Conservation (phyloP, 2,888 invertebrate species). For the Polydesmus complanatus region DNA sequence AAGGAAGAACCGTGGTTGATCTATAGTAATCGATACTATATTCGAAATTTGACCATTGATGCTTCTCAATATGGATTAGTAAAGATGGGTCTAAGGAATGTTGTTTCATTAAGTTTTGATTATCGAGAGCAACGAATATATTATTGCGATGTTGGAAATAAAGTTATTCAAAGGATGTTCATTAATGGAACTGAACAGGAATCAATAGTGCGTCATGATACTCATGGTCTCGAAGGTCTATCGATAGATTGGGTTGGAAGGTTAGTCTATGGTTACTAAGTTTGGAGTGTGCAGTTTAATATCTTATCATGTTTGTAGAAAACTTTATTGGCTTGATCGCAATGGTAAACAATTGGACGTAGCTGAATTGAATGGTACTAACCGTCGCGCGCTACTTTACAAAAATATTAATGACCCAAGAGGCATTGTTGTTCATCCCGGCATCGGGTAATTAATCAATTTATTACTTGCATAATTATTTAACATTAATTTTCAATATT, state of each 20-base stretch:
- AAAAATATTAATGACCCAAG: conserved; percentile 78
- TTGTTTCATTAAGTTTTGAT: conserved; percentile 91
- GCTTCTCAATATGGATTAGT: conserved; percentile 63
- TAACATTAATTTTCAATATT: not conserved
- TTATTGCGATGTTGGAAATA: conserved; percentile 90
- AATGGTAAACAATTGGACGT: conserved; percentile 92
- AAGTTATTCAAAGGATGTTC: conserved; percentile 67
- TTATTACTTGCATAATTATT: not conserved
- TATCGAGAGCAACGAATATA: conserved; percentile 70
- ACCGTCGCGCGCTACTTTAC: conserved; percentile 69
- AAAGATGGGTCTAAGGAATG: conserved; percentile 89
- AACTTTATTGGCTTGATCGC: conserved; percentile 92
- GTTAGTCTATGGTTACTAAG: conserved; percentile 12
- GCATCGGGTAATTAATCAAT: conserved; percentile 52
- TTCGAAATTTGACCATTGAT: conserved; percentile 86
- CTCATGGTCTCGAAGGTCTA: conserved; percentile 92
- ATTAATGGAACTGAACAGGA: conserved; percentile 47
- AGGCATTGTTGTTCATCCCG: conserved; percentile 88
- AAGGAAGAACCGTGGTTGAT: conserved; percentile 66
- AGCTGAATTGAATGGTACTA: conserved; percentile 80
- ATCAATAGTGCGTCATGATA: conserved; percentile 78
- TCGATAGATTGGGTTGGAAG: conserved; percentile 87
- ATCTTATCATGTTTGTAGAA: conserved; percentile 37
- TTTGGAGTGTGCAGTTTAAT: not conserved
- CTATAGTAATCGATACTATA: conserved; percentile 94